Percentiles rank a stretch among this genome's conserved stretches.
phyloP scores from a whole-genome alignment of 2,113 vertebrate species.

The Cebus imitator region DNA sequence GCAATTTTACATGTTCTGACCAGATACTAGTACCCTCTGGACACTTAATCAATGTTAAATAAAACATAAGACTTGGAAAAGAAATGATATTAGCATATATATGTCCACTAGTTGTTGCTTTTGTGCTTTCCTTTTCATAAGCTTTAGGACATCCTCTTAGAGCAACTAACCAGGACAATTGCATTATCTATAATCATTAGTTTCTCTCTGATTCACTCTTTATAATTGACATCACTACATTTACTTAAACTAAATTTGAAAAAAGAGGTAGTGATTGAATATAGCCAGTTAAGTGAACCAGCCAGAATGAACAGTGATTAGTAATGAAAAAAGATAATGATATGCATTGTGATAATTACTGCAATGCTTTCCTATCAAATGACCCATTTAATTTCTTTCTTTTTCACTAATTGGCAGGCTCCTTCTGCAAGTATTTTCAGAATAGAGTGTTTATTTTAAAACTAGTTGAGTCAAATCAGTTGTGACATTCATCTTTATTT shows the following conservation, averaged over 20 bases:
- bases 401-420: not conserved
- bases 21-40: not conserved
- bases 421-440: slow-evolving; percentile 65
- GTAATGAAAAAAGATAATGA: slow-evolving; percentile 60
- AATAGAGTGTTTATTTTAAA: slow-evolving; percentile 58
- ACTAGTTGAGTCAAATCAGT: not conserved
- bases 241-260: slow-evolving; percentile 73
- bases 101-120: not conserved
- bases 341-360: slow-evolving; percentile 59
- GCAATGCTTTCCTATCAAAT: slow-evolving; percentile 63
- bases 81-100: not conserved
- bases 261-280: slow-evolving; percentile 70
- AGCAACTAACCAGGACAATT: slow-evolving; percentile 60
- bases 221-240: slow-evolving; percentile 70
- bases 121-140: slow-evolving; percentile 12
- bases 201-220: slow-evolving; percentile 74
- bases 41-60: not conserved
- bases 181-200: slow-evolving; percentile 71
- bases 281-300: slow-evolving; percentile 60
- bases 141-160: not conserved
- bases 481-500: slow-evolving; percentile 41
- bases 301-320: slow-evolving; percentile 66
- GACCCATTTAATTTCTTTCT: slow-evolving; percentile 38
- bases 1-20: not conserved
- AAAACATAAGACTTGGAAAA: not conserved